phyloP scores from a whole-genome alignment of 2,113 vertebrate species.

The Dromas ardeola region DNA sequence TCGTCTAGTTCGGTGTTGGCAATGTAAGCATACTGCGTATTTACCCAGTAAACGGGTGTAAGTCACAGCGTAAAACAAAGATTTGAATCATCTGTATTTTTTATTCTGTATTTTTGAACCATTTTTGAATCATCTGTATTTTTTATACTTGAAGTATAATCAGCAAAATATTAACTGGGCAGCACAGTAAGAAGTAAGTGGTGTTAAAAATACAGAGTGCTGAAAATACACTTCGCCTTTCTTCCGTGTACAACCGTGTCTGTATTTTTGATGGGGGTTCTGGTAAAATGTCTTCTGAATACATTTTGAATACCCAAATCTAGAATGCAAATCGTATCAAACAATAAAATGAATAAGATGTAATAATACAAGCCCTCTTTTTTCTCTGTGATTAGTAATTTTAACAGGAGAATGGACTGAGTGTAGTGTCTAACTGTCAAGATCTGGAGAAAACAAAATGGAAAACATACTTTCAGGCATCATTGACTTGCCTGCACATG shows the following conservation, averaged over 20 bases:
- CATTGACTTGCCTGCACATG: background rate
- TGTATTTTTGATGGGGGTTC: background rate
- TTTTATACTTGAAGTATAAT: background rate
- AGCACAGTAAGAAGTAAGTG: background rate
- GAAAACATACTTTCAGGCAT: conserved; percentile 43
- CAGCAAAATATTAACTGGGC: background rate
- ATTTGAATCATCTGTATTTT: background rate
- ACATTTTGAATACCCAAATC: background rate
- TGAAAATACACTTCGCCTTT: background rate
- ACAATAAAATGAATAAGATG: background rate
- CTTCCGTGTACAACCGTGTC: background rate
- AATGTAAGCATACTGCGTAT: background rate
- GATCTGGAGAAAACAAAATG: conserved; percentile 7
- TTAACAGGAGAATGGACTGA: background rate
- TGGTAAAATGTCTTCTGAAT: background rate
- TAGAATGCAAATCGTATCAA: background rate
- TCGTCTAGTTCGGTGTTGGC: background rate
- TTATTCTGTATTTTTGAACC: background rate
- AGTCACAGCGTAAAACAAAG: background rate
- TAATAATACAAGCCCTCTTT: background rate
- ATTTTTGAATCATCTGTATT: background rate
- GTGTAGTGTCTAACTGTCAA: background rate
- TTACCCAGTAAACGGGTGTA: fast-evolving
- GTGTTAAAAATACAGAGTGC: background rate
- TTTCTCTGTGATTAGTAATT: background rate